These are phyloP conservation scores for Aphidius ervi DNA, from an alignment of 1,140 invertebrate species.

Conservation along the genomic window DNA sequence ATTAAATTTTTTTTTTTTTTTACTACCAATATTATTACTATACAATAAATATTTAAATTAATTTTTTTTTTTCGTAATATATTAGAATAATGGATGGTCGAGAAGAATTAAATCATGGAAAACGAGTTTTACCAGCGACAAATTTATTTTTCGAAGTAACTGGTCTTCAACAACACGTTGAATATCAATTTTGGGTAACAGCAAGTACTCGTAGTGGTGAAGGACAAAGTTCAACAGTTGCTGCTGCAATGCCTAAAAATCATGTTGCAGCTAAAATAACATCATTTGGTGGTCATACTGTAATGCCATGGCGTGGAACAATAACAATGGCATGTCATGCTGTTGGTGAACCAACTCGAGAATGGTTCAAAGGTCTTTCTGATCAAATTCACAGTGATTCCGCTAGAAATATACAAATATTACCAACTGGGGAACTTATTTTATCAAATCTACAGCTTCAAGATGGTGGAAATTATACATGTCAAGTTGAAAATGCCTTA, in stretches of 20 bases:
- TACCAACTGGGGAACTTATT: constrained; percentile 63
- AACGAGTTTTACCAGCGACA: constrained; percentile 60
- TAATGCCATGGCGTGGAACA: constrained; percentile 63
- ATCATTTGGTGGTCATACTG: constrained; percentile 63
- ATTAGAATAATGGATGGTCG: constrained; percentile 61
- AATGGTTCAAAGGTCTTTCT: constrained; percentile 59
- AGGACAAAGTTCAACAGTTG: constrained; percentile 67
- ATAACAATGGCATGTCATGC: constrained; percentile 62
- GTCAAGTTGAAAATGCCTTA: constrained; percentile 68
- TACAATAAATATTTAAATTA: constrained; percentile 11
- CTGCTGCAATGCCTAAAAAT: constrained; percentile 60
- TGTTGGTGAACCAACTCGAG: constrained; percentile 63
- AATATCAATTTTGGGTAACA: constrained; percentile 80
- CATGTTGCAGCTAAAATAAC: constrained; percentile 65
- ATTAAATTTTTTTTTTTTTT: constrained; percentile 9
- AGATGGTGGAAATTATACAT: constrained; percentile 73
- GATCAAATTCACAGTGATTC: constrained; percentile 50
- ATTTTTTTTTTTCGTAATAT: constrained; percentile 8
- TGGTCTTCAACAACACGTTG: constrained; percentile 68
- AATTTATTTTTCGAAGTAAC: constrained; percentile 65
- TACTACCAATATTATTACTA: neutral
- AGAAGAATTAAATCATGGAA: constrained; percentile 66
- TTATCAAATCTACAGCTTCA: constrained; percentile 61
- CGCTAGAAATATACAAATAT: constrained; percentile 57
- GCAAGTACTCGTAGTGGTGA: constrained; percentile 72